A percentile compares a stretch with the other conserved stretches of the same genome.
These are phyloP conservation scores for Cynodonichthys magdalenae DNA, from an alignment of 2,797 vertebrate species.

Conservation along the genomic window DNA sequence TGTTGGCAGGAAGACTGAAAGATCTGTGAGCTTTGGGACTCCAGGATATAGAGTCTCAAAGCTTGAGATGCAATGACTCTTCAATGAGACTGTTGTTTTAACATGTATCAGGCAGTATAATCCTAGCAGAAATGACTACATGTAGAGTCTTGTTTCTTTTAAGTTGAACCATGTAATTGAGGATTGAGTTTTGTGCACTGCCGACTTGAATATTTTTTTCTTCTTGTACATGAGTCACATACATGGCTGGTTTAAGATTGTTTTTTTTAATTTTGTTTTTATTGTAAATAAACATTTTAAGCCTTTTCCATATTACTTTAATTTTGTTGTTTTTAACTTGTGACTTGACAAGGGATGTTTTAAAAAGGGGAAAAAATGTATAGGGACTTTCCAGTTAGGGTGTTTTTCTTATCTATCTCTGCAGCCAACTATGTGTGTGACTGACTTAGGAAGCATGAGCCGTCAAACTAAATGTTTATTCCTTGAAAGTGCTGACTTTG, in stretches of 20 bases:
- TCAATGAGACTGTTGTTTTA: background rate
- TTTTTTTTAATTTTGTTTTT: conserved; percentile 46
- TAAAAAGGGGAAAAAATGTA: background rate
- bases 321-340: background rate
- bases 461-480: background rate
- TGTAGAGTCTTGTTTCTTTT: background rate
- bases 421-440: conserved; percentile 22
- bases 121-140: background rate
- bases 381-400: conserved; percentile 50
- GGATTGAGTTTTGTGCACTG: background rate
- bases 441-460: background rate
- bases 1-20: conserved; percentile 82
- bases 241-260: background rate
- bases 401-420: conserved; percentile 19
- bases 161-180: background rate
- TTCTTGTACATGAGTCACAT: conserved; percentile 2
- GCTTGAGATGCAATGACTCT: background rate
- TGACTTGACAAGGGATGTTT: too few relatives aligned
- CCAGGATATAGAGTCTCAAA: conserved; percentile 61
- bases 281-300: conserved; percentile 82
- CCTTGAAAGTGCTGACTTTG: background rate
- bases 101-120: background rate
- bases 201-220: conserved; percentile 14
- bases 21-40: conserved; percentile 88
- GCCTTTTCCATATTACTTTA: conserved; percentile 5